These are phyloP conservation scores for Myotis lucifugus DNA, from an alignment of 2,113 vertebrate species.

Conservation along the genomic window DNA sequence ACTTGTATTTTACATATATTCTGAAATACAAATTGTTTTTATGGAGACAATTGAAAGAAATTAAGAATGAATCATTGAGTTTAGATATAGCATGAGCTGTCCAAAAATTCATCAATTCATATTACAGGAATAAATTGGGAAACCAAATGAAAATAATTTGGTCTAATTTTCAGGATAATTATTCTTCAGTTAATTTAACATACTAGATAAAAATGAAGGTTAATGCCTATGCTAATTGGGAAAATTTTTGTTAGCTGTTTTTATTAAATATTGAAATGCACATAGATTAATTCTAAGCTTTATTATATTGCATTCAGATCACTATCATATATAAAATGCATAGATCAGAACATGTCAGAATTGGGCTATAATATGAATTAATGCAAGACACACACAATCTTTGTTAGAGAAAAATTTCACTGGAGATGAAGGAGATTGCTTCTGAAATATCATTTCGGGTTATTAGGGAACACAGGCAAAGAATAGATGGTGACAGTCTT, in stretches of 20 bases:
- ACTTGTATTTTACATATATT: constrained; percentile 40
- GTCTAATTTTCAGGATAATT: constrained; percentile 84
- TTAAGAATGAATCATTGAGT: constrained; percentile 84
- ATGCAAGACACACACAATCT: constrained; percentile 78
- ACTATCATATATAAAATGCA: constrained; percentile 73
- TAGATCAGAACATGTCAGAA: constrained; percentile 82
- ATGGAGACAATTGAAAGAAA: constrained; percentile 81
- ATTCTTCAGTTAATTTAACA: constrained; percentile 85
- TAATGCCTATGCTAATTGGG: constrained; percentile 81
- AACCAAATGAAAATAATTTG: constrained; percentile 83
- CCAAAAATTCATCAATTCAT: constrained; percentile 86
- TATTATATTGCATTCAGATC: constrained; percentile 77
- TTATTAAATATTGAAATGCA: constrained; percentile 77
- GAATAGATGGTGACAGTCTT: constrained; percentile 74
- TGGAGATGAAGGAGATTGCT: constrained; percentile 69
- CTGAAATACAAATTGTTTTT: constrained; percentile 76
- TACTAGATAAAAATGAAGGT: constrained; percentile 86
- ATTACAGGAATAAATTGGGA: constrained; percentile 85
- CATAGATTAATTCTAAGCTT: constrained; percentile 78
- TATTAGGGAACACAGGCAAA: constrained; percentile 76
- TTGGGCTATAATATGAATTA: constrained; percentile 79
- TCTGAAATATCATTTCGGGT: constrained; percentile 80
- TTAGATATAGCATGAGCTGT: constrained; percentile 80
- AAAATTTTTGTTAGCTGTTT: constrained; percentile 69
- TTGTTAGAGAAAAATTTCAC: constrained; percentile 78